Evolutionary conservation across 1,140 invertebrate genomes (phyloP).

Genomic region (Drosophila baimaii): DNA sequence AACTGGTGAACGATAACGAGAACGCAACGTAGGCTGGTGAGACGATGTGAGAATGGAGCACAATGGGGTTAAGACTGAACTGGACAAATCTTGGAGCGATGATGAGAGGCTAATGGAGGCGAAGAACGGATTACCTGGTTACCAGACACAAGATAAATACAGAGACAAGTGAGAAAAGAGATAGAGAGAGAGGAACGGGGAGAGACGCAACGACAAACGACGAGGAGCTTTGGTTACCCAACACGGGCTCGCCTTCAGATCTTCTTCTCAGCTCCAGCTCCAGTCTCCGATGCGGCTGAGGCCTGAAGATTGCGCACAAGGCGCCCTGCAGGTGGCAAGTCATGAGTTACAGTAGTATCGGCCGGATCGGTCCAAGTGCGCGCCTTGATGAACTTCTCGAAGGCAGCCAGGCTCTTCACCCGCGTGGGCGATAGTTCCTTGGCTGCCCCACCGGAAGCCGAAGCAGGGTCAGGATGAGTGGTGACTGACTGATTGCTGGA

Average conservation of each 20-base stretch:
- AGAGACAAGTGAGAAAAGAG: slow-evolving; percentile 36
- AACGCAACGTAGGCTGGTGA: slow-evolving; percentile 65
- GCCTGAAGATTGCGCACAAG: slow-evolving; percentile 63
- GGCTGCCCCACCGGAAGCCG: slow-evolving; percentile 17
- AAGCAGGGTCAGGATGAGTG: slow-evolving; percentile 38
- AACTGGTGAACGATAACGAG: slow-evolving; percentile 54
- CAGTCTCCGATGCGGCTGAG: slow-evolving; percentile 24
- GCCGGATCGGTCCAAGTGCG: slow-evolving; percentile 65
- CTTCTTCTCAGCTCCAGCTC: slow-evolving; percentile 59
- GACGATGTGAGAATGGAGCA: slow-evolving; percentile 46
- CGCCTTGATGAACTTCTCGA: slow-evolving; percentile 68
- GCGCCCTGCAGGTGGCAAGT: slow-evolving; percentile 70
- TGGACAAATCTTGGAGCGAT: slow-evolving; percentile 42
- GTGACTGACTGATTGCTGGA: slow-evolving; percentile 44
- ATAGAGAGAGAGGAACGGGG: slow-evolving; percentile 32
- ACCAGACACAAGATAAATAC: slow-evolving; percentile 54
- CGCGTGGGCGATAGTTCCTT: slow-evolving; percentile 55
- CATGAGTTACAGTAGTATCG: slow-evolving; percentile 67
- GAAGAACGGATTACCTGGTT: slow-evolving; percentile 73
- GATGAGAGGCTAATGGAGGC: slow-evolving; percentile 53
- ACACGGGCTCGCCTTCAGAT: slow-evolving; percentile 40
- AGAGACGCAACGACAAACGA: slow-evolving; percentile 39
- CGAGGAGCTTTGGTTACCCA: slow-evolving; percentile 52
- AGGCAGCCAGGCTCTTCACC: slow-evolving; percentile 69
- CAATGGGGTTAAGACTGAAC: slow-evolving; percentile 46